Percentiles rank a stretch among this genome's conserved stretches.
These are phyloP conservation scores for Caiman crocodilus DNA, from an alignment of 2,797 vertebrate genomes.

Conservation along the genomic window DNA sequence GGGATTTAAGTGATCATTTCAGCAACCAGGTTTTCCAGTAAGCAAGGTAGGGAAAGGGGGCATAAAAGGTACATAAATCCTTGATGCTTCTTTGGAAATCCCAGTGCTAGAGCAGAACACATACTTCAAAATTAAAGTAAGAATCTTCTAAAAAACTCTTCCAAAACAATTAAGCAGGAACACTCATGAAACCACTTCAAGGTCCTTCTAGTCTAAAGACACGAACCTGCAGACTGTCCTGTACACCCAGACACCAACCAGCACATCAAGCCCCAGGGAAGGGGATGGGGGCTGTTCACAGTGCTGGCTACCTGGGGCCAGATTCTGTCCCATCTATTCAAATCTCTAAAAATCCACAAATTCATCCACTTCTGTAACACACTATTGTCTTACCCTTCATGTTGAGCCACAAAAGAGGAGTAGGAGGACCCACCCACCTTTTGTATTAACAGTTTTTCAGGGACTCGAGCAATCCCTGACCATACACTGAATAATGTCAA, in stretches of 20 bases:
- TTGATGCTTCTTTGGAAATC: background rate
- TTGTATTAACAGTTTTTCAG: too few relatives aligned
- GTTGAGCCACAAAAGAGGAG: too few relatives aligned
- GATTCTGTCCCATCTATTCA: too few relatives aligned
- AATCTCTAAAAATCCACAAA: too few relatives aligned
- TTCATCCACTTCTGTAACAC: too few relatives aligned
- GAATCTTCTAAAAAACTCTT: background rate
- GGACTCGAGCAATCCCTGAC: too few relatives aligned
- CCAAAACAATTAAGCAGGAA: slow-evolving; percentile 1
- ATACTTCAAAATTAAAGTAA: background rate
- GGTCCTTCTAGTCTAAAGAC: background rate
- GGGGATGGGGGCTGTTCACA: background rate
- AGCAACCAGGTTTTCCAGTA: background rate
- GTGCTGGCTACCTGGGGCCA: too few relatives aligned
- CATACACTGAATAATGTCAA: background rate
- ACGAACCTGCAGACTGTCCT: background rate
- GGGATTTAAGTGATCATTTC: background rate
- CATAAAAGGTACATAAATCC: background rate
- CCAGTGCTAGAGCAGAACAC: background rate
- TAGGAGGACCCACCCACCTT: too few relatives aligned
- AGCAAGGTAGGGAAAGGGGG: background rate
- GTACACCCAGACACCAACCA: background rate
- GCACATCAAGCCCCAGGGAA: background rate
- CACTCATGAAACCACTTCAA: background rate
- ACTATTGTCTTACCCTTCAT: too few relatives aligned